Conservation (phyloP, 2,888 invertebrate species). For the Colostygia pectinataria region DNA sequence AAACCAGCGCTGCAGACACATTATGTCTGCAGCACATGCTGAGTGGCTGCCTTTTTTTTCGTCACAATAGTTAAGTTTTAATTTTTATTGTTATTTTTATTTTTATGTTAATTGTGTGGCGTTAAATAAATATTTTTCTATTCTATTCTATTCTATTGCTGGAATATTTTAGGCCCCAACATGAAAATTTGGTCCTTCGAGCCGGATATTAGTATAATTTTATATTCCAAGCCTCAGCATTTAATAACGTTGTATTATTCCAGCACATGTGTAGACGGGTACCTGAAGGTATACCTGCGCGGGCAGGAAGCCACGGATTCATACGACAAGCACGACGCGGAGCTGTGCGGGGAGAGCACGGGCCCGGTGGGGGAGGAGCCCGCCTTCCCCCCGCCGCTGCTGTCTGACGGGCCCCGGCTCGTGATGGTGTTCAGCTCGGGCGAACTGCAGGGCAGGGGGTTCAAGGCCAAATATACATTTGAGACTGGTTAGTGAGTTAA, state of each 20-base stretch:
- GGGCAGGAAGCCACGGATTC: constrained; percentile 96
- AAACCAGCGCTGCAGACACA: no score
- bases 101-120: no score
- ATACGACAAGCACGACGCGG: constrained; percentile 96
- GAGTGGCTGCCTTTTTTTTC: no score
- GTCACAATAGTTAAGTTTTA: no score
- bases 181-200: constrained; percentile 1
- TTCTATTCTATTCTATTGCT: no score
- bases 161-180: no score
- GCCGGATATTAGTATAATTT: no score
- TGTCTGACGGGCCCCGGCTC: constrained; percentile 95
- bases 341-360: constrained; percentile 90
- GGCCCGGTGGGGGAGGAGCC: constrained; percentile 48
- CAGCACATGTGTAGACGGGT: constrained; percentile 92
- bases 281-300: constrained; percentile 94
- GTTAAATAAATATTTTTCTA: no score
- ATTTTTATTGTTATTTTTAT: no score
- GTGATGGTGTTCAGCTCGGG: constrained; percentile 98
- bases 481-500: constrained; percentile 86
- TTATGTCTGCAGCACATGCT: no score
- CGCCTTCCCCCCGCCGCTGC: constrained; percentile 89
- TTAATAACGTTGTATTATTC: neutral
- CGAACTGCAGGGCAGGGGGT: constrained; percentile 94
- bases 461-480: constrained; percentile 93
- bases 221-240: neutral